A percentile compares a stretch with the other conserved stretches of the same genome.
Evolutionary conservation across 2,113 vertebrate genomes (phyloP).

Genomic region (Astur gentilis): DNA sequence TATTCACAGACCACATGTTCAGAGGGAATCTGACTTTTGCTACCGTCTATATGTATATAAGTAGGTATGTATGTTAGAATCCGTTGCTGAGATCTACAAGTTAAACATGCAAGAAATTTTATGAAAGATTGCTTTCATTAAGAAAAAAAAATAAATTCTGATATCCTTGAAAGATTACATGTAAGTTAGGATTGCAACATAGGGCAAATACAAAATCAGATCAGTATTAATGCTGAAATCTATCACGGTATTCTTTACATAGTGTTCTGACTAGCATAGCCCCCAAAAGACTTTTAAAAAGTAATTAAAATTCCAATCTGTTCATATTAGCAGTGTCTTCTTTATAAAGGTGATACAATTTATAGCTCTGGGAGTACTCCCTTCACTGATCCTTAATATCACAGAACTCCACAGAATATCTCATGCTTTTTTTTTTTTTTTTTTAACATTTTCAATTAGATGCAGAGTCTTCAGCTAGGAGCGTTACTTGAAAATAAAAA

Average conservation of each 20-base stretch:
- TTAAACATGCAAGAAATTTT: background rate
- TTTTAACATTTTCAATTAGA: background rate
- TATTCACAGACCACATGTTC: background rate
- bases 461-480: background rate
- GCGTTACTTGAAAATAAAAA: background rate
- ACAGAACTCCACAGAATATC: background rate
- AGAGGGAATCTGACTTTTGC: background rate
- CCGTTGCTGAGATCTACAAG: background rate
- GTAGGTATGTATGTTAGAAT: background rate
- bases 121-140: background rate
- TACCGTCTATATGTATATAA: background rate
- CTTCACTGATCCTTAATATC: background rate
- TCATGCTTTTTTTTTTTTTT: background rate
- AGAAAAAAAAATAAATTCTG: background rate
- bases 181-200: background rate
- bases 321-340: background rate
- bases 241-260: background rate
- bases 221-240: background rate
- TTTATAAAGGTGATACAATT: background rate
- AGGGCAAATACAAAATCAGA: background rate
- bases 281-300: background rate
- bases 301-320: background rate
- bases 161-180: background rate
- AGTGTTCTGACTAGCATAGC: background rate
- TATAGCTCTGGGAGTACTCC: background rate